Conservation (phyloP, 1,140 invertebrate genomes). For the Sarcophaga bullata region DNA sequence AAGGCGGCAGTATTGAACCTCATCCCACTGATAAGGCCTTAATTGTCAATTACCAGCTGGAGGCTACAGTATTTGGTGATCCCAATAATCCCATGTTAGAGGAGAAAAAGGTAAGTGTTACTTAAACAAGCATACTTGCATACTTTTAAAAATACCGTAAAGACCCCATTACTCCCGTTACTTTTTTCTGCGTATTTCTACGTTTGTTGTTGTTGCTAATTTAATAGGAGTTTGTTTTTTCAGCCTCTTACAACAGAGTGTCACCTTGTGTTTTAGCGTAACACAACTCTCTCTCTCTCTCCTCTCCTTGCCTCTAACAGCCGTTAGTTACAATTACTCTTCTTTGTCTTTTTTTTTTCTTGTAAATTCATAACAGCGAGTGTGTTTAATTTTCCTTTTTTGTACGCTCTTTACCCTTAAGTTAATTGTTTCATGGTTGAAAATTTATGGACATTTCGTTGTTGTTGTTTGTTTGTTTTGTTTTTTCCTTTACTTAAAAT, state of each 20-base stretch:
- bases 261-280: background rate
- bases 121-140: background rate
- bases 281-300: background rate
- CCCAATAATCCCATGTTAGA: slow-evolving; percentile 85
- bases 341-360: background rate
- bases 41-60: slow-evolving; percentile 90
- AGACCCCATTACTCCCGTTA: background rate
- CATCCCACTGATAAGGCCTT: slow-evolving; percentile 91
- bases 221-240: background rate
- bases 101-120: slow-evolving; percentile 77
- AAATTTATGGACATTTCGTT: background rate
- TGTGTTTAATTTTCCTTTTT: too few species aligned
- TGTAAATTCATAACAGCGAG: too few species aligned
- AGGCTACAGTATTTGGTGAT: slow-evolving; percentile 86
- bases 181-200: background rate
- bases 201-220: background rate
- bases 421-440: slow-evolving; percentile 2
- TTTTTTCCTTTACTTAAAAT: slow-evolving; percentile 2
- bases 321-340: background rate
- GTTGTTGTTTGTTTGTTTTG: background rate
- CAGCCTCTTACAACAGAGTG: background rate
- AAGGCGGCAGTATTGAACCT: slow-evolving; percentile 86
- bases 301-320: too few species aligned
- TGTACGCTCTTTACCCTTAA: background rate
- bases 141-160: background rate